phyloP scores from a whole-genome alignment of 2,113 vertebrate genomes.

The human (Homo sapiens) region DNA sequence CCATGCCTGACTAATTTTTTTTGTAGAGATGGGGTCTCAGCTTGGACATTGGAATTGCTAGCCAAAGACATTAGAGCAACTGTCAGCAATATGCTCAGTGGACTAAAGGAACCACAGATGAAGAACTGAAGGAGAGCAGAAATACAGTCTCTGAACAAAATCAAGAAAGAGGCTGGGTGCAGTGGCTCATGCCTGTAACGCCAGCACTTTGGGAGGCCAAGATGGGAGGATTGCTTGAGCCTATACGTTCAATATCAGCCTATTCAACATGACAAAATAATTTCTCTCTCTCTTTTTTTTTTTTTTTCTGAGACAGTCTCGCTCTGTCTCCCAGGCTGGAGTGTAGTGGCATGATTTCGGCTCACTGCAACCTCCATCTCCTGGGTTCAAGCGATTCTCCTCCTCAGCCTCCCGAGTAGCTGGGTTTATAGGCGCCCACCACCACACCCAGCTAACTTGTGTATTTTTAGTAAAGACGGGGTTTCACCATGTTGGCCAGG shows the following conservation, averaged over 20 bases:
- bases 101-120: not conserved
- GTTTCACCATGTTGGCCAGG: too few relatives aligned
- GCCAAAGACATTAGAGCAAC: not conserved
- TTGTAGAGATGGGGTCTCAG: not conserved
- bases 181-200: not conserved
- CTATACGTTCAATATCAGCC: not conserved
- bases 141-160: not conserved
- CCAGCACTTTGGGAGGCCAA: not conserved
- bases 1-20: too few relatives aligned
- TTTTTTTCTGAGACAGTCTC: too few relatives aligned
- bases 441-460: too few relatives aligned
- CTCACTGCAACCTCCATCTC: too few relatives aligned
- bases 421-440: too few relatives aligned
- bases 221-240: not conserved
- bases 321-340: too few relatives aligned
- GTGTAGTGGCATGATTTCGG: rapidly evolving
- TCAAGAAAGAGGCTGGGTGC: not conserved
- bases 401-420: too few relatives aligned
- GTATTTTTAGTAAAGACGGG: too few relatives aligned
- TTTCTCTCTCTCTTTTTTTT: too few relatives aligned
- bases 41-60: not conserved
- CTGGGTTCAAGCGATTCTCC: too few relatives aligned
- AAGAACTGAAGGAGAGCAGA: not conserved
- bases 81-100: not conserved
- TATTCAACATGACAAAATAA: not conserved